Base-by-base conservation (phyloP, 2,797 vertebrate genomes). In the Leuciscus waleckii region DNA sequence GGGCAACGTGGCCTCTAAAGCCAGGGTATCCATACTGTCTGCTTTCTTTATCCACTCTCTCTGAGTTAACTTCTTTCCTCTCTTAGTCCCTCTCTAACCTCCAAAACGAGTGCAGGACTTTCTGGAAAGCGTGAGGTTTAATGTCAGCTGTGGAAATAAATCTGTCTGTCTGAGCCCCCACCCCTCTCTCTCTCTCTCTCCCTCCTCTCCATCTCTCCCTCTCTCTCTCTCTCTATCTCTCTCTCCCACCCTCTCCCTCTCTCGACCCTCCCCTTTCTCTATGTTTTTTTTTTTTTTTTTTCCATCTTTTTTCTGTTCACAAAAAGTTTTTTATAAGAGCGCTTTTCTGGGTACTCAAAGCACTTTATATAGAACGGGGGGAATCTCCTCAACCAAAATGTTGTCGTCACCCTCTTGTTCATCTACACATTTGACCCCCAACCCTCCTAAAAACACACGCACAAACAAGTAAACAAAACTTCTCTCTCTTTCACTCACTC, bases 111-210 rank as follows among this genome's bases (percentile, higher is more conserved):
- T 89, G 89, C 85, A 65, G 49, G 67, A 58, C 54, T 56, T 56
- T 56, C 54, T 56, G 54, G 54, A 56, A 56, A 56, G 54, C 71
- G 13, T 79, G 89, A 90, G 90, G 87, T 88, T 71, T 82, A 82
- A 84, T 73, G 86, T 93, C 94, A 94, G 93, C 94, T 94, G 93
- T 94, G 93, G 91, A 93, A 91, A 95, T 95, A 94, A 94, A 94
- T 93, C 93, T 91, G 49, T 89, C 81, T 70, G 58, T 23, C 74
- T 43, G 58, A 61, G 32, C 26, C 19, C n/a, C 41, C 26, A 37
- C 58, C 61, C 63, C 79, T 54, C 89, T 14, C 29, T 43, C 86
- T 90, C 85, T 78, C 51, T 13, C 89, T 78, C 91, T 67, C 19
- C 54, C 86, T 70, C 65, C 8, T 41, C 54, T 11, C 41, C 11